Base-by-base conservation (phyloP, 2,888 invertebrate species). In the Orthosia gothica region DNA sequence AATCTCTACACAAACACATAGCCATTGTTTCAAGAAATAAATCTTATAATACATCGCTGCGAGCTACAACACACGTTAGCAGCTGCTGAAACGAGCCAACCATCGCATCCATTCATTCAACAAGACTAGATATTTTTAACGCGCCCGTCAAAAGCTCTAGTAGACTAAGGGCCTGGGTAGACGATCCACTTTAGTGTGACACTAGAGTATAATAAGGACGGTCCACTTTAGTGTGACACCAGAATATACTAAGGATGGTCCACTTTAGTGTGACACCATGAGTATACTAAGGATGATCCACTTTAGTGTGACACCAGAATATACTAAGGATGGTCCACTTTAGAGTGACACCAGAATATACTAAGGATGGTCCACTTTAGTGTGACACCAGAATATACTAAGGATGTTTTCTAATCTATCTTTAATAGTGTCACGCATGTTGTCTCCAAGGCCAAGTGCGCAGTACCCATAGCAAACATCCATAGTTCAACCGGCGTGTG, bases 71-170 rank as follows among this genome's bases (percentile, higher is more conserved):
- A 70, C 40, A 66, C 32, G 18, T 26, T 62, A 76, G 63, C 81
- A 82, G 81, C 74, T 81, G 80, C 62, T 80, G 62, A 70, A 79
- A 67, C 80, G 81, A 70, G 83, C 80, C 74, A 81, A 87, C 84
- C 85, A 76, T 81, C 66, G 52, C 77, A 57, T 84, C 76, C 88
- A 89, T 90, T 90, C 90, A 91, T 88, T 88, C 81, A 85, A 86
- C 69, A 74, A 75, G 62, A 82, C 74, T 72, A 76, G 70, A 71
- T 89, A 91, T 89, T 87, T 90, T 83, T 87, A 88, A 66, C 78
- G 23, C 76, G 63, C 13, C 61, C 82, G 86, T 87, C 86, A 87
- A 82, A 50, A 69, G 49, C 50, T 70, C 65, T 78, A 61, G 58
- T 45, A 67, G 77, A 54, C 64, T 77, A 68, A 80, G 23, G 64